Evolutionary conservation across 2,797 vertebrate species (phyloP), one percentile per base, ranked within the genome.

Genomic region (Micropoecilia bifurca): DNA sequence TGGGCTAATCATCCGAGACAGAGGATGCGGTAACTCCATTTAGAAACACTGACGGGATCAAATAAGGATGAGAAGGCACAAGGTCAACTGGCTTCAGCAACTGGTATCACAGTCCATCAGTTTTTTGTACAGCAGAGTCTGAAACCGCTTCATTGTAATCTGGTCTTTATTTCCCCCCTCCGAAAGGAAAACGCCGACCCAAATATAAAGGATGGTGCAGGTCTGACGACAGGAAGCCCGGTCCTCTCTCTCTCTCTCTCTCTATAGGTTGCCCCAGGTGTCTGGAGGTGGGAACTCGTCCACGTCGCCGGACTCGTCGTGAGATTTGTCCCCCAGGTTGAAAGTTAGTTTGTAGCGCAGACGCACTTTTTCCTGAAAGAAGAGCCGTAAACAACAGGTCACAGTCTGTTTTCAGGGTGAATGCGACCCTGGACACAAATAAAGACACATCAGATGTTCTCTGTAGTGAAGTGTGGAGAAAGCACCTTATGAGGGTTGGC

Each of bases 331-430:
- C 48, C 96, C 97, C 90, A 99, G 91, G 87, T 97, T 96, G 93
- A 98, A 99, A 0, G 96, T 98, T 61, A 99, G 95, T 91, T 99
- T 99, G 96, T 97, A 99, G 79, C 98, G 96, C 95, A 99, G 95
- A 77, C 98, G 97, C 57, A 99, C 98, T 90, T 98, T 99, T 92
- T 99, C 99, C 99, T 99, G 90, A 50, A 87, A 87, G 6, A 63
- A 33, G 28, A 83, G n/a, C 59, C 71, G 48, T 33, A 80, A 7
- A 39, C n/a, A 9, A 79, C 20, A 46, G 6, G 10, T 53, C 16
- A 69, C 3, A 4, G 71, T 53, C 41, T 1, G 59, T 39, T 66
- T 39, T 41, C 20, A 41, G 22, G 2, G 16, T 12, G 4, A 28
- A 22, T 46, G 10, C 12, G 20, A 55, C 18, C 25, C 48, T 50